Conservation (phyloP, 2,888 invertebrate species). For the Cantharis lateralis region DNA sequence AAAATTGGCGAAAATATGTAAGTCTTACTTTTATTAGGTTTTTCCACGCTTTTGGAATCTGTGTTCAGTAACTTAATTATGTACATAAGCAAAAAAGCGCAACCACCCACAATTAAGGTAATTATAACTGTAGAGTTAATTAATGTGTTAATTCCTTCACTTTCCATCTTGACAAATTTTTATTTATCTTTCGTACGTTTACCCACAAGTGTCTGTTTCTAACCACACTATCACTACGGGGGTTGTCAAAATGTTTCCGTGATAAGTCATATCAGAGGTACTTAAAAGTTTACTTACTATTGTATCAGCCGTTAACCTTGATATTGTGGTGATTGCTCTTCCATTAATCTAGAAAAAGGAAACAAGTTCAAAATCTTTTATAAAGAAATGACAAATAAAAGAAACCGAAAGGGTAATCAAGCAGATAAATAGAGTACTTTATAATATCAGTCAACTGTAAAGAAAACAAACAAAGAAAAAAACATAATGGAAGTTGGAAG, state of each 20-base stretch:
- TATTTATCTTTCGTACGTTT: background rate
- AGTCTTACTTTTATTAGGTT: constrained; percentile 43
- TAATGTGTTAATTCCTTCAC: constrained; percentile 47
- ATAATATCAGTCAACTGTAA: background rate
- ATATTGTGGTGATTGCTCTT: background rate
- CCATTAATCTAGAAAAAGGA: background rate
- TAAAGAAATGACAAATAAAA: background rate
- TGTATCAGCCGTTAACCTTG: background rate
- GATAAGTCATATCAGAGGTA: background rate
- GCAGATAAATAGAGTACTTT: background rate
- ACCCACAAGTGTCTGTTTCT: background rate
- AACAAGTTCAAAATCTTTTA: background rate
- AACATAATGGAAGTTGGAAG: background rate
- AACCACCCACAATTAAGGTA: constrained; percentile 45
- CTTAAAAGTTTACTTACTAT: background rate
- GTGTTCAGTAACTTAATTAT: constrained; percentile 44
- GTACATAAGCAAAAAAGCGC: constrained; percentile 45
- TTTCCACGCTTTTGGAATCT: constrained; percentile 31
- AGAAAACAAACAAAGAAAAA: background rate
- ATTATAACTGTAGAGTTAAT: constrained; percentile 43
- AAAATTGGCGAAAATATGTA: background rate
- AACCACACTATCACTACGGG: background rate
- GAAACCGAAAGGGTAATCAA: background rate
- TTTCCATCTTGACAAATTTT: constrained; percentile 41
- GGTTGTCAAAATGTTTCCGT: background rate